A percentile compares a stretch with the other conserved stretches of the same genome.
These are phyloP conservation scores for Corynorhinus townsendii DNA, from an alignment of 2,113 vertebrate species.

Conservation along the genomic window DNA sequence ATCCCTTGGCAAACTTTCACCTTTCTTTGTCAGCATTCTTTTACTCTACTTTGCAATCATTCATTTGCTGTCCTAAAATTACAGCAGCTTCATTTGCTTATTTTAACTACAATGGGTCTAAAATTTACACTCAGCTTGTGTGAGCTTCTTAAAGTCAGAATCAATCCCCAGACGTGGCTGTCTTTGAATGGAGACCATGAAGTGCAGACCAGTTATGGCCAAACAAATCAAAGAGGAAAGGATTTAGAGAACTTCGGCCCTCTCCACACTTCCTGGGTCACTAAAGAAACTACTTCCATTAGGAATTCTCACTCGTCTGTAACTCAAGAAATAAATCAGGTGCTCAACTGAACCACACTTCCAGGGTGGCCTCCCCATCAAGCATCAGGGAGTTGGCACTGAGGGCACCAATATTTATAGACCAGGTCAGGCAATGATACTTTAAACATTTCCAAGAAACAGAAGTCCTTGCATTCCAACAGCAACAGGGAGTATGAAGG, in stretches of 20 bases:
- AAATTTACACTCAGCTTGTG: slow-evolving; percentile 11
- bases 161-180: not conserved
- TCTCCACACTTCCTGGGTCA: slow-evolving; percentile 63
- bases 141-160: slow-evolving; percentile 27
- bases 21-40: slow-evolving; percentile 41
- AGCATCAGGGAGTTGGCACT: not conserved
- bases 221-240: slow-evolving; percentile 18
- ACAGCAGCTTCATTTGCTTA: slow-evolving; percentile 33
- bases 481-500: not conserved
- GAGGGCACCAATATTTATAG: slow-evolving; percentile 64
- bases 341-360: not conserved
- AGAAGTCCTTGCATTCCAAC: not conserved
- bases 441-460: slow-evolving; percentile 19
- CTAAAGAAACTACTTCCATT: slow-evolving; percentile 54
- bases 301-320: slow-evolving; percentile 56
- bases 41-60: slow-evolving; percentile 5
- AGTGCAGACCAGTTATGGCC: not conserved
- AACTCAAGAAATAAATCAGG: slow-evolving; percentile 69
- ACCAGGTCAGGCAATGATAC: slow-evolving; percentile 44
- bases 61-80: slow-evolving; percentile 47
- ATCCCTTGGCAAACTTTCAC: slow-evolving; percentile 30
- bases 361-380: slow-evolving; percentile 27
- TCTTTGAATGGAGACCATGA: slow-evolving; percentile 14
- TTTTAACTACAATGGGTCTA: slow-evolving; percentile 53
- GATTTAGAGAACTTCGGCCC: slow-evolving; percentile 37